Conservation (phyloP, 2,888 invertebrate species). For the Didymodactylos carnosus region DNA sequence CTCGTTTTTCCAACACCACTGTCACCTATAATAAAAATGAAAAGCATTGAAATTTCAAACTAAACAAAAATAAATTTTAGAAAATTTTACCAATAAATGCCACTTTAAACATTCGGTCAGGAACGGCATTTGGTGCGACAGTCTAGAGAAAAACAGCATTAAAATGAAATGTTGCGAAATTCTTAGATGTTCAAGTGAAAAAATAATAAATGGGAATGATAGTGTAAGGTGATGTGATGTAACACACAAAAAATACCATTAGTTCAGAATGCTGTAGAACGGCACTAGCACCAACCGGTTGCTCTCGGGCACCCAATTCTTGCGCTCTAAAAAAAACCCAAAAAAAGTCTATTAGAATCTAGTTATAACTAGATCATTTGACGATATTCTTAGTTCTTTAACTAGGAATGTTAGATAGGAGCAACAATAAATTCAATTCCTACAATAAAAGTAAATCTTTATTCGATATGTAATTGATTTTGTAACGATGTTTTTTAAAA, state of each 20-base stretch:
- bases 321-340: not conserved
- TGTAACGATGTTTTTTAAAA: not conserved
- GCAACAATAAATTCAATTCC: not conserved
- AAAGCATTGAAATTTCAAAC: no score
- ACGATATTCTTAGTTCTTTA: no score
- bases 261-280: not conserved
- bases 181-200: no score
- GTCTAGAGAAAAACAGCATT: not conserved
- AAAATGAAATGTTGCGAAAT: not conserved
- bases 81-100: slow-evolving; percentile 36
- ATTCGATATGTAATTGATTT: not conserved
- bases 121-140: slow-evolving; percentile 16
- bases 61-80: not conserved
- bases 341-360: no score
- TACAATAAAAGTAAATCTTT: not conserved
- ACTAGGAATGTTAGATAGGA: no score
- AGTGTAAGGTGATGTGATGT: no score
- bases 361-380: no score
- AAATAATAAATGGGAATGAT: no score
- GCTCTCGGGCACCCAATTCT: not conserved
- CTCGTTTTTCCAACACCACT: slow-evolving; percentile 92
- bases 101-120: slow-evolving; percentile 39
- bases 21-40: slow-evolving; percentile 40
- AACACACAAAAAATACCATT: not conserved
- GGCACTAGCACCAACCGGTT: not conserved